These are phyloP conservation scores for Ciconia nigra DNA, from an alignment of 2,797 vertebrate genomes.

Conservation along the genomic window DNA sequence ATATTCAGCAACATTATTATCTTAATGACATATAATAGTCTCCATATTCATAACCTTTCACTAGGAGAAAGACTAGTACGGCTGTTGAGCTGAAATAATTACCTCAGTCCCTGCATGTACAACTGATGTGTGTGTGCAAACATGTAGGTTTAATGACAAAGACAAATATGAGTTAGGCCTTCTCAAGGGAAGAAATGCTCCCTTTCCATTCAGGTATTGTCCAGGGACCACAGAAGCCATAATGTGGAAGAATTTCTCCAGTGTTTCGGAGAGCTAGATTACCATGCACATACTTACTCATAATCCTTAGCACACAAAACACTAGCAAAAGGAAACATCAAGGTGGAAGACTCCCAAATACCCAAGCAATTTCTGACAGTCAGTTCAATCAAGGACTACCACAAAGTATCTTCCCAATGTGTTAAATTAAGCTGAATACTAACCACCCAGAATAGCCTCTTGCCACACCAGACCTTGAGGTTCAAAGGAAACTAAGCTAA, in stretches of 20 bases:
- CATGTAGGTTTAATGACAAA: neutral
- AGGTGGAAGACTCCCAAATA: neutral
- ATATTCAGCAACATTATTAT: conserved; percentile 22
- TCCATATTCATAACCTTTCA: conserved; percentile 8
- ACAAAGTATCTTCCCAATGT: neutral
- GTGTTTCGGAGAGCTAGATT: neutral
- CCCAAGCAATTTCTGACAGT: neutral
- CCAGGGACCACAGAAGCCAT: neutral
- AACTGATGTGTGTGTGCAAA: neutral
- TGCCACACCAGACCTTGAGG: neutral
- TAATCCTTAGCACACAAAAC: neutral
- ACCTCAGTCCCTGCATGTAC: neutral
- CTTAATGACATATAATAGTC: conserved; percentile 47
- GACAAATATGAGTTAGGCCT: neutral
- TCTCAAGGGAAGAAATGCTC: neutral
- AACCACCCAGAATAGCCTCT: neutral
- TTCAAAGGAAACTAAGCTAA: neutral
- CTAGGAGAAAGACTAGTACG: neutral
- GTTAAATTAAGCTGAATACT: neutral
- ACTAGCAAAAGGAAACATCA: neutral
- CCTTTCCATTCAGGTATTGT: neutral
- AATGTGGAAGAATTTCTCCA: neutral
- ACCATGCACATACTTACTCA: fast-evolving
- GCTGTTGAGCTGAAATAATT: neutral
- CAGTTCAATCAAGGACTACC: neutral